Base-by-base conservation (phyloP, 2,113 vertebrate species). In the Copsychus sechellarum region DNA sequence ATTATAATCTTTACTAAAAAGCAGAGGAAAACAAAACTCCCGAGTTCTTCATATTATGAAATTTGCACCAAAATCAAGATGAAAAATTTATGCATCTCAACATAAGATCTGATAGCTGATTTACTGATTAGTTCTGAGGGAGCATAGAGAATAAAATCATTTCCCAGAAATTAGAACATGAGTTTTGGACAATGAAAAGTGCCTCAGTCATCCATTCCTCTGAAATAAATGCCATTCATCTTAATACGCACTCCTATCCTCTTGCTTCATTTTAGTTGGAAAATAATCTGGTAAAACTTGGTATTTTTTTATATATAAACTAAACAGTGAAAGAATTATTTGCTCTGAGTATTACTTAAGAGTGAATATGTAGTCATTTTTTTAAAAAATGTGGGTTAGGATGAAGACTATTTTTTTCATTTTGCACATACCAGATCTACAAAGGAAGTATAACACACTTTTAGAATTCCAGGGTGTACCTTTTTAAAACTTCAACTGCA, bases 301-400 rank as follows among this genome's bases (percentile, higher is more conserved):
- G 14, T 79, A 22, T 71, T 69, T 57, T 76, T 92, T 93, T 91
- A 72, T 2, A 51, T 45, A 51, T 12, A 92, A 91, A 67, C n/a
- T 86, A 76, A 81, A 38, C 58, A 81, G 29, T 47, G 43, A 87
- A 94, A 70, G 43, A 93, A 87, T 81, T 84, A 81, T 89, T 93
- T 91, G 42, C 76, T 33, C 5, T 29, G 14, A 57, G 25, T 43
- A 74, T 78, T 86, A 83, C 61, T 90, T 66, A 74, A 60, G n/a
- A 43, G 23, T 19, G 34, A 86, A 43, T 42, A 65, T 24, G 11
- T 12, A 45, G 47, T 26, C 1, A 5, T 33, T 80, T 76, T 50
- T 60, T 21, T 2, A 0, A 21, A 31, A 45, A 0, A 0, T 51
- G 26, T 58, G 25, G 16, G 45, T 78, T 80, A 62, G 9, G 28